These are phyloP conservation scores for Himalopsyche anomala DNA, from an alignment of 2,888 invertebrate genomes.

Conservation along the genomic window DNA sequence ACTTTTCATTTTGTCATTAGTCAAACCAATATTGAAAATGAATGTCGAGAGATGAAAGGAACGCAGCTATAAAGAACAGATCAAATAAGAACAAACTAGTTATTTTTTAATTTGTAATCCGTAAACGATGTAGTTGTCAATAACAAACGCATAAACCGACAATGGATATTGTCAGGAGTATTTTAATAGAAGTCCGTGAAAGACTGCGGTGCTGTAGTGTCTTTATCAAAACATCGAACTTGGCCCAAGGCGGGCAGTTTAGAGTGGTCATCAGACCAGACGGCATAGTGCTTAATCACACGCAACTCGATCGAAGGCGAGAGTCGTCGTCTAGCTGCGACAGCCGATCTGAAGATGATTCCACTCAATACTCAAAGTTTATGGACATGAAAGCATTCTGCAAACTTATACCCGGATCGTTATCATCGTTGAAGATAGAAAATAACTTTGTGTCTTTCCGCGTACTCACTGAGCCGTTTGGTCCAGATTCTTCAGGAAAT, in stretches of 20 bases:
- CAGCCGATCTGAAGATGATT: slow-evolving; percentile 74
- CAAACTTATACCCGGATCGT: slow-evolving; percentile 74
- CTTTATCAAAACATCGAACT: slow-evolving; percentile 74
- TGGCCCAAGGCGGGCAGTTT: slow-evolving; percentile 73
- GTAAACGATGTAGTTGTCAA: slow-evolving; percentile 28
- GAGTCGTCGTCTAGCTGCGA: slow-evolving; percentile 71
- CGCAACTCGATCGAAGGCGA: slow-evolving; percentile 56
- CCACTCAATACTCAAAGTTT: slow-evolving; percentile 69
- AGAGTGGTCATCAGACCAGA: slow-evolving; percentile 75
- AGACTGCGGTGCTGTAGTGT: slow-evolving; percentile 79
- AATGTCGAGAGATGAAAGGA: slow-evolving; percentile 16
- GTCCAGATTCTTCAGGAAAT: slow-evolving; percentile 70
- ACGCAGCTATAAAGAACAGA: neutral
- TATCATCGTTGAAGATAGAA: slow-evolving; percentile 75
- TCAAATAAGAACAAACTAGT: neutral
- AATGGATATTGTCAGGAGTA: slow-evolving; percentile 70
- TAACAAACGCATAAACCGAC: slow-evolving; percentile 45
- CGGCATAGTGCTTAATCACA: slow-evolving; percentile 71
- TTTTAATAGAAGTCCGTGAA: slow-evolving; percentile 79
- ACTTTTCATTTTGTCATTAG: slow-evolving; percentile 10
- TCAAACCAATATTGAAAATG: slow-evolving; percentile 7
- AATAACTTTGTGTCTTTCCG: slow-evolving; percentile 74
- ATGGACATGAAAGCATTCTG: slow-evolving; percentile 73
- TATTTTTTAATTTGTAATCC: neutral
- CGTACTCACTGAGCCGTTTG: slow-evolving; percentile 73